Evolutionary conservation across 2,888 invertebrate genomes (phyloP).

Genomic region (Drosophila aldrichi): DNA sequence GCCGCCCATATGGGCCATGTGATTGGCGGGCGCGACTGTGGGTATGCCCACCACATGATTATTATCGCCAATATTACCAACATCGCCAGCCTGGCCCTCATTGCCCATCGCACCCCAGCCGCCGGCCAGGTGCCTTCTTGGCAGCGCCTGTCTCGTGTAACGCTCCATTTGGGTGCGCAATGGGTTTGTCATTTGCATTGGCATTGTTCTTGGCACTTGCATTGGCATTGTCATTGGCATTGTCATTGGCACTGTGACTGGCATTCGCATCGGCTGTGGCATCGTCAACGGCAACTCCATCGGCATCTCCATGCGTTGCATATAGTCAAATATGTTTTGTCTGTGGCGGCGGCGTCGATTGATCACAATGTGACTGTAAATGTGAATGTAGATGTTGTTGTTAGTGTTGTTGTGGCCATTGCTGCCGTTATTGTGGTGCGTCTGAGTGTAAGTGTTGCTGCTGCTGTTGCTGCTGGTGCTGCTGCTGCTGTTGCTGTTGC

Average conservation of each 20-base stretch:
- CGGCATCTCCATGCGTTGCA: slow-evolving; percentile 28
- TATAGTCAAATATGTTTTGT: slow-evolving; percentile 21
- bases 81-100: slow-evolving; percentile 38
- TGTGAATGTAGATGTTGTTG: not conserved
- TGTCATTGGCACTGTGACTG: slow-evolving; percentile 7
- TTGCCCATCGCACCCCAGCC: slow-evolving; percentile 6
- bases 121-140: not conserved
- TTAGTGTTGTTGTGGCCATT: not conserved
- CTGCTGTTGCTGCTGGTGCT: not conserved
- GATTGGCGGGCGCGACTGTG: slow-evolving; percentile 15
- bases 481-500: not conserved
- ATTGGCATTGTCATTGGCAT: slow-evolving; percentile 14
- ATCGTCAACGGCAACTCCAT: slow-evolving; percentile 16
- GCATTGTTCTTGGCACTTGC: slow-evolving; percentile 8
- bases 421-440: not conserved
- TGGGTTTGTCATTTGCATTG: not conserved
- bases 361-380: slow-evolving; percentile 10
- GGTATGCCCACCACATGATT: slow-evolving; percentile 46
- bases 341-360: slow-evolving; percentile 22
- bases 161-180: slow-evolving; percentile 16
- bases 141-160: slow-evolving; percentile 9
- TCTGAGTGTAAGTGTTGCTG: not conserved
- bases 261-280: not conserved
- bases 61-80: slow-evolving; percentile 43
- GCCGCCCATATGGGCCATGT: slow-evolving; percentile 40